Conservation (phyloP, 2,888 invertebrate genomes). For the Tachina fera region DNA sequence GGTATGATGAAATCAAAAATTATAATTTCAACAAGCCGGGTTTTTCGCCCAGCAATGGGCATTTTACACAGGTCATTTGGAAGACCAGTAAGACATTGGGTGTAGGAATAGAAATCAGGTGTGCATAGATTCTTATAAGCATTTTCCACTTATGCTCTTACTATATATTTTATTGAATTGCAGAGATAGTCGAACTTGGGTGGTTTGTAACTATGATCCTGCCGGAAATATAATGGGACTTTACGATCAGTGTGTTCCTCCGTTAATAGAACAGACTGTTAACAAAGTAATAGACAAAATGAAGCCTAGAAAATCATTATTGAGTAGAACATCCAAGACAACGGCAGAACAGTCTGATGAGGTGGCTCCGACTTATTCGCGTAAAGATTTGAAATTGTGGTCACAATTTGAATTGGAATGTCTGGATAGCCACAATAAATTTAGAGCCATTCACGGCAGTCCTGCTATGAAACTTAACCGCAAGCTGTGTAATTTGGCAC, state of each 20-base stretch:
- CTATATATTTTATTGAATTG: not conserved
- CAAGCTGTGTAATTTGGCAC: constrained; percentile 87
- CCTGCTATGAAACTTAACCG: constrained; percentile 87
- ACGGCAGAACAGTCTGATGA: not conserved
- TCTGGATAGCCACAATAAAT: constrained; percentile 89
- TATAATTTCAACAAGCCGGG: constrained; percentile 86
- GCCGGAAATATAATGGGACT: constrained; percentile 71
- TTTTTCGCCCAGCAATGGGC: constrained; percentile 88
- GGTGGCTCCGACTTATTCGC: not conserved
- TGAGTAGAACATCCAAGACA: not conserved
- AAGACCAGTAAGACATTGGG: constrained; percentile 89
- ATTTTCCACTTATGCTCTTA: not conserved
- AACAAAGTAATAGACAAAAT: constrained; percentile 38
- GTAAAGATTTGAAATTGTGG: constrained; percentile 27
- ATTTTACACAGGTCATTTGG: constrained; percentile 94
- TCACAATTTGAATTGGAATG: constrained; percentile 87
- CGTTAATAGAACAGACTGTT: constrained; percentile 59
- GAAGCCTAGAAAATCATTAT: constrained; percentile 49
- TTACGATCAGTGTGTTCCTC: constrained; percentile 66
- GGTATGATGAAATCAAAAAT: constrained; percentile 90
- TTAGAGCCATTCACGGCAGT: constrained; percentile 88
- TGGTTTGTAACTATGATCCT: constrained; percentile 73
- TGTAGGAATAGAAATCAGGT: constrained; percentile 87
- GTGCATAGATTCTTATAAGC: constrained; percentile 26
- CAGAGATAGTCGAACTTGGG: constrained; percentile 67